phyloP scores from a whole-genome alignment of 2,888 invertebrate genomes.

The Watsonalla cultraria region DNA sequence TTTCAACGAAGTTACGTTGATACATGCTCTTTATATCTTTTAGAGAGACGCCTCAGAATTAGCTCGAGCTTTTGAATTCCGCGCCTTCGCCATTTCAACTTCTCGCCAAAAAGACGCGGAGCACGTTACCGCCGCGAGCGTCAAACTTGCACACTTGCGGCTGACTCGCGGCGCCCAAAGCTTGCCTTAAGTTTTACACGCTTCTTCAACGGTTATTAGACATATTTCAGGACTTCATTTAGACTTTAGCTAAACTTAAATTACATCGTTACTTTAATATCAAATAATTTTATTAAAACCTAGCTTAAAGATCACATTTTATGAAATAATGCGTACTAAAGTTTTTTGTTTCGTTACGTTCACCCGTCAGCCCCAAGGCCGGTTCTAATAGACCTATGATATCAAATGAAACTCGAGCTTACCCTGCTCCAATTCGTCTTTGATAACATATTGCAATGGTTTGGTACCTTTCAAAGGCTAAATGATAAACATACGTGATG shows the following conservation, averaged over 20 bases:
- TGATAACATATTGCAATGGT: too few relatives aligned
- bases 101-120: conserved; percentile 44
- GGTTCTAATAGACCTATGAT: too few relatives aligned
- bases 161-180: conserved; percentile 27
- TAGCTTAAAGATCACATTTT: too few relatives aligned
- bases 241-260: conserved; percentile 12
- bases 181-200: conserved; percentile 27
- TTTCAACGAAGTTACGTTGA: conserved; percentile 18
- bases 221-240: conserved; percentile 26
- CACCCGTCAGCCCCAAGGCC: too few relatives aligned
- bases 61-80: conserved; percentile 47
- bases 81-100: conserved; percentile 36
- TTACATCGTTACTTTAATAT: conserved; percentile 9
- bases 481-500: too few relatives aligned
- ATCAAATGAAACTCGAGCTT: too few relatives aligned
- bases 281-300: too few relatives aligned
- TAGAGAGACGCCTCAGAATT: conserved; percentile 31
- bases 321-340: too few relatives aligned
- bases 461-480: too few relatives aligned
- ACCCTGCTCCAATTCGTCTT: too few relatives aligned
- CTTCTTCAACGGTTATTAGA: conserved; percentile 27
- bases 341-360: too few relatives aligned
- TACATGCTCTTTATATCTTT: conserved; percentile 35
- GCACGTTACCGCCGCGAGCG: conserved; percentile 27
- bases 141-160: conserved; percentile 42